Evolutionary conservation across 2,113 vertebrate species (phyloP).

Genomic region (Engraulis encrasicolus): DNA sequence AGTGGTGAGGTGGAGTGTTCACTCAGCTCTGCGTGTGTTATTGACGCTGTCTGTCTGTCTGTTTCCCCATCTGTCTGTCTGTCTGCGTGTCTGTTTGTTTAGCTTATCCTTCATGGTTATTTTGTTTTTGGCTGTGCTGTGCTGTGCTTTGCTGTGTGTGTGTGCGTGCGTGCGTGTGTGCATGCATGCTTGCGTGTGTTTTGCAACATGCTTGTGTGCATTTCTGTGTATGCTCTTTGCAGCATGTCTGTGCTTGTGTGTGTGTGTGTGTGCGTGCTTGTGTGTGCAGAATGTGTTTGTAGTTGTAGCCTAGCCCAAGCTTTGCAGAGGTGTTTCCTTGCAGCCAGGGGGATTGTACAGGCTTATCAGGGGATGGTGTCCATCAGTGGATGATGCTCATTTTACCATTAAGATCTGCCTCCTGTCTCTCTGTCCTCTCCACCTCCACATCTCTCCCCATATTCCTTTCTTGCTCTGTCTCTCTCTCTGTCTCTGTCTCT

Average conservation of each 20-base stretch:
- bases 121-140: neutral
- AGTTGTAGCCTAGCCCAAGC: conserved; percentile 9
- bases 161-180: neutral
- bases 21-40: neutral
- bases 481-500: conserved; percentile 42
- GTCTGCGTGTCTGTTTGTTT: conserved; percentile 16
- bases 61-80: neutral
- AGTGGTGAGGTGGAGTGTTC: neutral
- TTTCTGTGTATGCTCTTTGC: neutral
- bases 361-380: neutral
- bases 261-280: neutral
- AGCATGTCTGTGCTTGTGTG: neutral
- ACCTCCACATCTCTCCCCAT: no score
- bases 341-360: neutral
- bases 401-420: conserved; percentile 48
- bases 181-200: neutral
- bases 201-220: neutral
- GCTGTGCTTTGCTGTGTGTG: neutral
- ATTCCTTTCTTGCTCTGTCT: neutral
- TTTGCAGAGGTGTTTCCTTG: conserved; percentile 1
- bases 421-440: conserved; percentile 43
- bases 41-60: no score
- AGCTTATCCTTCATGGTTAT: neutral
- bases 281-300: conserved; percentile 18
- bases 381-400: neutral